Conservation (phyloP, 92 coral and sea anemone species). For the Virgularia gustaviana region DNA sequence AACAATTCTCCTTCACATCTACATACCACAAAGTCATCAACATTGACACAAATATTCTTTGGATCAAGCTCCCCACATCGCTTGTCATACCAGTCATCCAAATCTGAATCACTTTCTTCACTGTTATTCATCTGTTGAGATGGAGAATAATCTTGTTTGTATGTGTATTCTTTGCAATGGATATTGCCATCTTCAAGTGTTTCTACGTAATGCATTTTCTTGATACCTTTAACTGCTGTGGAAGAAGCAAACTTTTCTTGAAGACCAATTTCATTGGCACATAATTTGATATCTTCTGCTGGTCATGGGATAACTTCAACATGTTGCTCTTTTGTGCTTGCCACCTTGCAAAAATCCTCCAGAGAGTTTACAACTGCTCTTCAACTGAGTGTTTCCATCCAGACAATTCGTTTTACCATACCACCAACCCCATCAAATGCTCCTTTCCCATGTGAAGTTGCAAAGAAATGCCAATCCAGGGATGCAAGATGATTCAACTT, state of each 20-base stretch:
- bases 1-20: constrained; percentile 53
- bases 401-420: constrained; percentile 39
- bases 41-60: constrained; percentile 23
- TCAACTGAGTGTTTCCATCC: constrained; percentile 51
- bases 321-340: constrained; percentile 42
- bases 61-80: constrained; percentile 34
- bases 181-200: constrained; percentile 31
- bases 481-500: constrained; percentile 12
- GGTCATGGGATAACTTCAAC: constrained; percentile 44
- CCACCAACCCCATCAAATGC: constrained; percentile 45
- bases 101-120: constrained; percentile 35
- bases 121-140: constrained; percentile 10
- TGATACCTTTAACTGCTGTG: constrained; percentile 42
- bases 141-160: constrained; percentile 22
- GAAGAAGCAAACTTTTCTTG: constrained; percentile 40
- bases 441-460: constrained; percentile 51
- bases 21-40: constrained; percentile 54
- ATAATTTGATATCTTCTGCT: constrained; percentile 35
- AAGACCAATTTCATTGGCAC: constrained; percentile 41
- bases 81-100: constrained; percentile 39
- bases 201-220: constrained; percentile 42
- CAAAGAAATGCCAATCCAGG: constrained; percentile 47
- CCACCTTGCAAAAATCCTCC: constrained; percentile 51
- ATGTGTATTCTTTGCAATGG: constrained; percentile 42
- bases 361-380: constrained; percentile 40